These are phyloP conservation scores for Lipophrys pholis DNA, from an alignment of 2,113 vertebrate species.

Conservation along the genomic window DNA sequence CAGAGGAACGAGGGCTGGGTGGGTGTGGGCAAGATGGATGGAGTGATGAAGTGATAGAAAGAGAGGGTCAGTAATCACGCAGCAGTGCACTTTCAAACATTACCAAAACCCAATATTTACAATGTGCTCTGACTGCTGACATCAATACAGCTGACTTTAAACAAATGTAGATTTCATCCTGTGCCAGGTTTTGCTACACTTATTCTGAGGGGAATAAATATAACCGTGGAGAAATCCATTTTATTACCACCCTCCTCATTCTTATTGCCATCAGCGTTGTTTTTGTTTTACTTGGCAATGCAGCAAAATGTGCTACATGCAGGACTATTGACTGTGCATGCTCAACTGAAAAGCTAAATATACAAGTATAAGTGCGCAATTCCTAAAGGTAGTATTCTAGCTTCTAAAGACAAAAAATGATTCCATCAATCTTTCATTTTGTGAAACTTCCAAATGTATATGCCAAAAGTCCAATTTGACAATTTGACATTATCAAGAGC, in stretches of 20 bases:
- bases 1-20: conserved; percentile 28
- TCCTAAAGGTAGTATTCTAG: too few relatives aligned
- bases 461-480: too few relatives aligned
- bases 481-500: too few relatives aligned
- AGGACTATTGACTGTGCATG: conserved; percentile 28
- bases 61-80: conserved; percentile 50
- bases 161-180: conserved; percentile 61
- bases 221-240: conserved; percentile 60
- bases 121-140: conserved; percentile 26
- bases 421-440: too few relatives aligned
- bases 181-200: conserved; percentile 54
- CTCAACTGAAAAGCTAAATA: conserved; percentile 19
- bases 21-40: conserved; percentile 43
- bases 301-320: conserved; percentile 10
- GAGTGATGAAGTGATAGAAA: conserved; percentile 35
- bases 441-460: too few relatives aligned
- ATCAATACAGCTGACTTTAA: conserved; percentile 61
- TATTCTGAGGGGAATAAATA: conserved; percentile 48
- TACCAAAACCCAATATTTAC: conserved; percentile 65
- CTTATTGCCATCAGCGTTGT: conserved; percentile 42
- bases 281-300: conserved; percentile 41
- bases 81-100: conserved; percentile 43
- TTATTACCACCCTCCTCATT: conserved; percentile 22
- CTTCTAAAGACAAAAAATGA: too few relatives aligned
- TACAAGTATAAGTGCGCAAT: too few relatives aligned